Evolutionary conservation across 92 coral and sea anemone genomes (phyloP).

Genomic region (Epizoanthus illoricatus): DNA sequence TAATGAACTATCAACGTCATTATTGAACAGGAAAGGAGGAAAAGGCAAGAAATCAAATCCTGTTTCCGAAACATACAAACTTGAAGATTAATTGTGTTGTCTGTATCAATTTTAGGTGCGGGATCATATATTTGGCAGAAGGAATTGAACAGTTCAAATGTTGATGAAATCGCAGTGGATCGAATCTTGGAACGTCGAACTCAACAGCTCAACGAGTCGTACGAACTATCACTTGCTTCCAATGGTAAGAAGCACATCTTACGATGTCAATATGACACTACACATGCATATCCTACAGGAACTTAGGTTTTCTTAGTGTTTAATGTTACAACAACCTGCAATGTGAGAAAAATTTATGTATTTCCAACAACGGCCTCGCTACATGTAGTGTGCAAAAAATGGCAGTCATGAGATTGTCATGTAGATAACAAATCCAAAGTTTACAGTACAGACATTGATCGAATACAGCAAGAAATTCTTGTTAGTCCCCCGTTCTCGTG

Average conservation of each 20-base stretch:
- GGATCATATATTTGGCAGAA: slow-evolving; percentile 13
- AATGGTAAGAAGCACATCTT: neutral
- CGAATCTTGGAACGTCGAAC: slow-evolving; percentile 33
- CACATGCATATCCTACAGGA: no score
- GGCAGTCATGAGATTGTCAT: no score
- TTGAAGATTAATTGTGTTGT: neutral
- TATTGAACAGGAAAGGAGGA: neutral
- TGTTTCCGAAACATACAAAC: neutral
- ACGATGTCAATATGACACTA: no score
- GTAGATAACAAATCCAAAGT: no score
- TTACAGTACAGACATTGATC: no score
- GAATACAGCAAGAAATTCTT: no score
- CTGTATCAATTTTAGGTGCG: slow-evolving; percentile 2
- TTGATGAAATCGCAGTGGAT: neutral
- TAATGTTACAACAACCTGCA: no score
- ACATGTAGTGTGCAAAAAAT: no score
- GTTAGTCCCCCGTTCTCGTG: no score
- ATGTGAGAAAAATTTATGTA: no score
- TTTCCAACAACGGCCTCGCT: no score
- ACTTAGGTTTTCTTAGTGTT: no score
- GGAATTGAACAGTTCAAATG: slow-evolving; percentile 1
- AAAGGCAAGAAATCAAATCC: slow-evolving; percentile 13
- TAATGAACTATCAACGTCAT: neutral
- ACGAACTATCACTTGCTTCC: slow-evolving; percentile 17
- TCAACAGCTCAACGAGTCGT: slow-evolving; percentile 3